phyloP scores from a whole-genome alignment of 2,888 invertebrate genomes.

The Monopis laevigella region DNA sequence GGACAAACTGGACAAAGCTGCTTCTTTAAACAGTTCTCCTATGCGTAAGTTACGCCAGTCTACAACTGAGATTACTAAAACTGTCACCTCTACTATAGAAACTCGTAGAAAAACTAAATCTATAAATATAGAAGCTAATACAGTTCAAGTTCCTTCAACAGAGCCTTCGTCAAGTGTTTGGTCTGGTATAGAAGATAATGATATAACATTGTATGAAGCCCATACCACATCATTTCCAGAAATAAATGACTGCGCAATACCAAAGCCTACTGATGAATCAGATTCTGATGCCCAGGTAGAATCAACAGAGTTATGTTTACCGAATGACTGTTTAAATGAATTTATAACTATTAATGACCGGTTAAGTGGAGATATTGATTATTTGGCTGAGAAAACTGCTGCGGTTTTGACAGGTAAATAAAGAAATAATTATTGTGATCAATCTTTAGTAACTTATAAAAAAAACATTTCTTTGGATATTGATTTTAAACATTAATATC shows the following conservation, averaged over 20 bases:
- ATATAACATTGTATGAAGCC: slow-evolving; percentile 59
- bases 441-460: too few species aligned
- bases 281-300: slow-evolving; percentile 52
- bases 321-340: slow-evolving; percentile 54
- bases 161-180: slow-evolving; percentile 28
- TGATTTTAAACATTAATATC: too few species aligned
- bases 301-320: slow-evolving; percentile 49
- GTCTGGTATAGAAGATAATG: slow-evolving; percentile 37
- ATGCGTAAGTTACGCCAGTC: slow-evolving; percentile 57
- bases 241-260: slow-evolving; percentile 29
- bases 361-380: slow-evolving; percentile 45
- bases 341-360: slow-evolving; percentile 55
- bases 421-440: too few species aligned
- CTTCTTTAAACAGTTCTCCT: slow-evolving; percentile 55
- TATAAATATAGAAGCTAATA: too few species aligned
- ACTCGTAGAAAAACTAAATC: slow-evolving; percentile 45
- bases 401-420: too few species aligned
- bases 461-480: too few species aligned
- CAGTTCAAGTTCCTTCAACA: slow-evolving; percentile 33
- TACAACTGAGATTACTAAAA: slow-evolving; percentile 30
- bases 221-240: slow-evolving; percentile 54
- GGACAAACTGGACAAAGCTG: slow-evolving; percentile 55
- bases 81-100: slow-evolving; percentile 45
- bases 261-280: slow-evolving; percentile 46
- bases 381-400: slow-evolving; percentile 53